A percentile compares a stretch with the other conserved stretches of the same genome.
phyloP scores from a whole-genome alignment of 2,888 invertebrate genomes.

The Uropetala carovei region DNA sequence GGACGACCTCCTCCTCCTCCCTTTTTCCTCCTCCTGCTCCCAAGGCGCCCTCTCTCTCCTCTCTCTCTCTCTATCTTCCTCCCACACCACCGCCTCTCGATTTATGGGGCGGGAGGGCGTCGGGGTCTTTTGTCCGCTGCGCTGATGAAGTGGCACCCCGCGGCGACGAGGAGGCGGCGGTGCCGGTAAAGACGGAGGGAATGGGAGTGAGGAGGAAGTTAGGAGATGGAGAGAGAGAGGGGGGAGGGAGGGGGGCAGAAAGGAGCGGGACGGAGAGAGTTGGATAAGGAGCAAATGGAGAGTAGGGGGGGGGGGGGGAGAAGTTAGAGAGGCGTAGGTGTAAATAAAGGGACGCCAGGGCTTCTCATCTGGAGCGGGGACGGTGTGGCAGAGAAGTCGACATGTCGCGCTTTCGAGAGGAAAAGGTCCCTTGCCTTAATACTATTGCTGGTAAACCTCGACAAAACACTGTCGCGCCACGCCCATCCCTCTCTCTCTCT shows the following conservation, averaged over 20 bases:
- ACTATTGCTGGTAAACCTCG: not conserved
- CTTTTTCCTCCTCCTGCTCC: not conserved
- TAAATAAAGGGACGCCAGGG: not conserved
- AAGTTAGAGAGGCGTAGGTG: not conserved
- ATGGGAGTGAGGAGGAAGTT: not conserved
- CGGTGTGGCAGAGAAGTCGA: not conserved
- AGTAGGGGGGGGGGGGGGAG: not conserved
- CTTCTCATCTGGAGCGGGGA: not conserved
- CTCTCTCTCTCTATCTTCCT: not conserved
- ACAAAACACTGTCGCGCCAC: not conserved
- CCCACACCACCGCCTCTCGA: slow-evolving; percentile 16
- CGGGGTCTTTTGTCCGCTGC: slow-evolving; percentile 27
- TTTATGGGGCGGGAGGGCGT: slow-evolving; percentile 1
- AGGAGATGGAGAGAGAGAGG: not conserved
- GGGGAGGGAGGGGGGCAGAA: not conserved
- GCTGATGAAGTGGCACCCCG: slow-evolving; percentile 54
- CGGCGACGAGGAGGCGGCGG: not conserved
- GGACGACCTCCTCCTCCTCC: not conserved
- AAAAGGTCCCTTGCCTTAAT: not conserved
- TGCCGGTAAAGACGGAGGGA: not conserved
- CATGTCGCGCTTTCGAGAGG: not conserved
- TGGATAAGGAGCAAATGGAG: not conserved
- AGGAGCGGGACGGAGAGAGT: not conserved
- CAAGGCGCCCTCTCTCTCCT: not conserved
- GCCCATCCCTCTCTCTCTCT: not conserved